Evolutionary conservation across 92 coral and sea anemone species (phyloP).

Genomic region (Parazoanthus atlanticus): DNA sequence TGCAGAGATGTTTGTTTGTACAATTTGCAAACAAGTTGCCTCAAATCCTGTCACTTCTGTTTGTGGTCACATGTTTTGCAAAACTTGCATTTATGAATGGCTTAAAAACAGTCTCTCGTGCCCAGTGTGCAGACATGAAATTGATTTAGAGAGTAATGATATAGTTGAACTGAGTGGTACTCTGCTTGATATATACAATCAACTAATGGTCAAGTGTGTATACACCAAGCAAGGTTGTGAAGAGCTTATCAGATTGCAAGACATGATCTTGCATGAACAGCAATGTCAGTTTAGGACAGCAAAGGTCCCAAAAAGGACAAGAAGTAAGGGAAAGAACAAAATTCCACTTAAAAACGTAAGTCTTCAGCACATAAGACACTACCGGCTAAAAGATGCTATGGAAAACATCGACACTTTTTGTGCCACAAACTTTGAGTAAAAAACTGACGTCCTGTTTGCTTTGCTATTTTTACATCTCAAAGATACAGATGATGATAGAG

Average conservation of each 20-base stretch:
- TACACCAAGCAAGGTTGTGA: neutral
- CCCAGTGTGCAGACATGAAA: neutral
- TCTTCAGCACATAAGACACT: neutral
- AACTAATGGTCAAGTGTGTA: neutral
- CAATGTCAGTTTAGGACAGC: neutral
- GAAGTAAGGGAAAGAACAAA: neutral
- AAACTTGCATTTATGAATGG: neutral
- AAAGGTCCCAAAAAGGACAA: neutral
- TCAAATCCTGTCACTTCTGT: neutral
- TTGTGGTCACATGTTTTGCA: neutral
- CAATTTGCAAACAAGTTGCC: neutral
- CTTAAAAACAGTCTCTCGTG: neutral
- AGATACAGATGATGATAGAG: too few species aligned
- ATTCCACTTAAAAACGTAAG: neutral
- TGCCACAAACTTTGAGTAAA: too few species aligned
- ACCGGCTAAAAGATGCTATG: neutral
- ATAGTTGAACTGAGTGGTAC: neutral
- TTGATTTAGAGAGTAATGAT: neutral
- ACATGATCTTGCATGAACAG: neutral
- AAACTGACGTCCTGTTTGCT: too few species aligned
- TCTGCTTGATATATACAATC: neutral
- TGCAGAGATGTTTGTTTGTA: too few species aligned
- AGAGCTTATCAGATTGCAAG: neutral
- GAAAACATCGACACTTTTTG: too few species aligned
- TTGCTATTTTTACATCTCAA: too few species aligned